Conservation (phyloP, 2,113 vertebrate species). For the Anoplopoma fimbria region DNA sequence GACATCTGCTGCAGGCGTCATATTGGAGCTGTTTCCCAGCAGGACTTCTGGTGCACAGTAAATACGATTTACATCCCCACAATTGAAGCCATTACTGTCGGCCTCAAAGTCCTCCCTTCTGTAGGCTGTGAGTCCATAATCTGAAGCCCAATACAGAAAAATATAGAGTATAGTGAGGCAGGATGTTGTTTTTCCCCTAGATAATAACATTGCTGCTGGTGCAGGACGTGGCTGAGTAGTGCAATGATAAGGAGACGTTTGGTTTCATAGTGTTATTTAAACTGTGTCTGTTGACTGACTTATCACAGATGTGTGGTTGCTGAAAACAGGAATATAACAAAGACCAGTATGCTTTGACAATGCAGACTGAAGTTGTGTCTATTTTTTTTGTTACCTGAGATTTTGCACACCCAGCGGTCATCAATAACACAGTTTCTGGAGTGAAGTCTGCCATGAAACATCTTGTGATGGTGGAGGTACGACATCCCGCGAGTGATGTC, state of each 20-base stretch:
- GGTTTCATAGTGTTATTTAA: background rate
- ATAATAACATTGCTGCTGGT: constrained; percentile 4
- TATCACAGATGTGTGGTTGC: background rate
- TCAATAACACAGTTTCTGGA: constrained; percentile 85
- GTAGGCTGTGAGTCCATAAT: constrained; percentile 80
- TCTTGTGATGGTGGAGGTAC: constrained; percentile 84
- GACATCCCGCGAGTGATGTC: constrained; percentile 82
- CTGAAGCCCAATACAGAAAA: constrained; percentile 59
- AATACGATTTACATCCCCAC: constrained; percentile 67
- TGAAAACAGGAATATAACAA: constrained; percentile 2
- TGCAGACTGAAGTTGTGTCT: background rate
- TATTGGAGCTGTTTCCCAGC: constrained; percentile 62
- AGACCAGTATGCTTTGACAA: background rate
- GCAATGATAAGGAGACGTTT: background rate
- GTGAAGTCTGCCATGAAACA: constrained; percentile 83
- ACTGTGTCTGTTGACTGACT: background rate
- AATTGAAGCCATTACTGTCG: constrained; percentile 63
- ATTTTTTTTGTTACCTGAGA: constrained; percentile 76
- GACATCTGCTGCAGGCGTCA: constrained; percentile 77
- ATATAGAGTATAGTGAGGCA: background rate
- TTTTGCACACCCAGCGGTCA: constrained; percentile 86
- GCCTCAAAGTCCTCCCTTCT: constrained; percentile 81
- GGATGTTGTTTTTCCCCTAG: constrained; percentile 15
- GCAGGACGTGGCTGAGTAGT: background rate
- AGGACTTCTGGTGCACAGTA: constrained; percentile 83